These are phyloP conservation scores for Lasioglossum vierecki DNA, from an alignment of 2,888 invertebrate species.

Conservation along the genomic window DNA sequence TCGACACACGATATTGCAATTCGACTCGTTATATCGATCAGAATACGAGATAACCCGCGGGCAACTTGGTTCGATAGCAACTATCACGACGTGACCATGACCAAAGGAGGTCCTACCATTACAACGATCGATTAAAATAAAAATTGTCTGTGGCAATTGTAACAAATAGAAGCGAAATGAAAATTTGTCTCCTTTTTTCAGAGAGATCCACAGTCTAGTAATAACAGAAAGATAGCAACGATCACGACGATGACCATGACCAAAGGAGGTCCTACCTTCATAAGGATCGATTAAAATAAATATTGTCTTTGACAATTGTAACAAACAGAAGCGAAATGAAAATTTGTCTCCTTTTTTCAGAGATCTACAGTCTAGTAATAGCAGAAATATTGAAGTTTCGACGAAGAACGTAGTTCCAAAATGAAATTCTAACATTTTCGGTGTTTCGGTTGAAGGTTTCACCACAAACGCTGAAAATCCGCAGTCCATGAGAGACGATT, in stretches of 20 bases:
- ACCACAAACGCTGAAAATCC: background rate
- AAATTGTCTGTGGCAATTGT: too few species aligned
- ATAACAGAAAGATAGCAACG: background rate
- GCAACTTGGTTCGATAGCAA: background rate
- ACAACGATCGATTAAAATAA: too few species aligned
- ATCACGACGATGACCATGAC: too few species aligned
- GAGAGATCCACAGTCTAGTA: too few species aligned
- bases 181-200: too few species aligned
- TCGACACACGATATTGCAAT: constrained; percentile 65
- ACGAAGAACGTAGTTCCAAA: background rate
- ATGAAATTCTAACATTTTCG: background rate
- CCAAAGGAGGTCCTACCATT: too few species aligned
- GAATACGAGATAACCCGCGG: constrained; percentile 38
- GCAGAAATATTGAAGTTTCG: background rate
- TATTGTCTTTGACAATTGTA: too few species aligned
- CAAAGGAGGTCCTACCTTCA: too few species aligned
- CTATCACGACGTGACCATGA: background rate
- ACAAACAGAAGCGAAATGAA: too few species aligned
- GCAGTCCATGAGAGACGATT: background rate
- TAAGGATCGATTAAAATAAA: too few species aligned
- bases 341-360: too few species aligned
- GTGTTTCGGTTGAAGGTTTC: background rate
- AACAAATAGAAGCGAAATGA: too few species aligned
- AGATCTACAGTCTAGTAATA: background rate
- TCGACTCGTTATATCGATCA: constrained; percentile 55